A percentile compares a stretch with the other conserved stretches of the same genome.
These are phyloP conservation scores for Mellivora capensis DNA, from an alignment of 2,113 vertebrate species.

Conservation along the genomic window DNA sequence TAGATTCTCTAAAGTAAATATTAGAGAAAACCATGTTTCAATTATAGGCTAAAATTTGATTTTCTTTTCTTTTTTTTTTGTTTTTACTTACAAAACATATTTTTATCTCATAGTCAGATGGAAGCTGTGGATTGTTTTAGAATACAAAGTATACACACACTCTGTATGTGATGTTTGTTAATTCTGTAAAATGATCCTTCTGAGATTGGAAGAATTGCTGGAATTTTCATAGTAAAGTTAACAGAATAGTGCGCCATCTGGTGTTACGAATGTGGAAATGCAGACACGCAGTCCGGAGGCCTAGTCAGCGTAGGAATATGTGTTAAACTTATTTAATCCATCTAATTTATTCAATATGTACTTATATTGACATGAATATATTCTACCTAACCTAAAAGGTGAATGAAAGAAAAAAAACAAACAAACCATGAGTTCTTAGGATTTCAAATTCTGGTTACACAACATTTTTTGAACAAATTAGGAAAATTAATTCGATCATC, in stretches of 20 bases:
- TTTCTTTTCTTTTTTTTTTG: neutral
- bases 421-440: neutral
- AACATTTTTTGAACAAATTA: neutral
- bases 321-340: neutral
- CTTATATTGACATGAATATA: neutral
- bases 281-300: neutral
- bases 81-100: neutral
- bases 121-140: neutral
- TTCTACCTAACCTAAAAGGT: neutral
- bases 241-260: neutral
- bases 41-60: neutral
- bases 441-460: neutral
- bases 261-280: neutral
- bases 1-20: neutral
- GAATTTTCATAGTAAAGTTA: neutral
- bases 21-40: neutral
- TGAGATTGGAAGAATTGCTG: neutral
- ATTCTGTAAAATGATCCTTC: neutral
- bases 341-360: neutral
- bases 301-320: neutral
- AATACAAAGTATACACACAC: neutral
- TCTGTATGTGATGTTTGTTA: neutral
- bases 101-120: neutral
- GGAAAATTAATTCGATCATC: neutral
- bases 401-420: neutral